Evolutionary conservation across 1,140 invertebrate species (phyloP).

Genomic region (Drosophila teissieri): DNA sequence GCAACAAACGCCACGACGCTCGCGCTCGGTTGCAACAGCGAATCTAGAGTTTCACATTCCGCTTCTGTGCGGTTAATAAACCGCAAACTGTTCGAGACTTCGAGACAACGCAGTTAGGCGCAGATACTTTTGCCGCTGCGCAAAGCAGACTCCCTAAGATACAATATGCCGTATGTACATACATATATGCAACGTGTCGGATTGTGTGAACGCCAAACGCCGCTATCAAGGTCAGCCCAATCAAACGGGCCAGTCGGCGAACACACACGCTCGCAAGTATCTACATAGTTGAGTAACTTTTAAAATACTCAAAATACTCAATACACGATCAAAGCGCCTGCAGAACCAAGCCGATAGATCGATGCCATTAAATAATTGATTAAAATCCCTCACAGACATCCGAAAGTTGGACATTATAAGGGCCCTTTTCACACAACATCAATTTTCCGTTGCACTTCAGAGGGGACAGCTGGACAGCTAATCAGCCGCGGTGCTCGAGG

Average conservation of each 20-base stretch:
- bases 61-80: constrained; percentile 52
- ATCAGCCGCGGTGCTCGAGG: constrained; percentile 8
- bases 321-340: constrained; percentile 23
- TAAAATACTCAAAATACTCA: constrained; percentile 28
- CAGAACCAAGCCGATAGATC: constrained; percentile 14
- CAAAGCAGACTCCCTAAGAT: constrained; percentile 5
- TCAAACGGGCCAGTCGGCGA: constrained; percentile 17
- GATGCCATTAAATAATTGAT: constrained; percentile 1
- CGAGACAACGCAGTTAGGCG: constrained; percentile 7
- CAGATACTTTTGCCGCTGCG: constrained; percentile 17
- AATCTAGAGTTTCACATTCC: constrained; percentile 46
- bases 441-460: constrained; percentile 37
- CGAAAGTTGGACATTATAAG: constrained; percentile 22
- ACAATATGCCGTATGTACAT: background rate
- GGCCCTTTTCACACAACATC: constrained; percentile 46
- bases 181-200: background rate
- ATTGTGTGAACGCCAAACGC: constrained; percentile 9
- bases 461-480: constrained; percentile 6
- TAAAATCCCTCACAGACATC: background rate
- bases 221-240: constrained; percentile 46
- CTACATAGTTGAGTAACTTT: constrained; percentile 57
- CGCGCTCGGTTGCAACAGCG: constrained; percentile 17
- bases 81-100: constrained; percentile 28
- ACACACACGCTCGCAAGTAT: constrained; percentile 19
- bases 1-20: constrained; percentile 21